Evolutionary conservation across 1,140 invertebrate genomes (phyloP), one percentile per base, ranked within the genome.

Genomic region (Kradibia gibbosae): DNA sequence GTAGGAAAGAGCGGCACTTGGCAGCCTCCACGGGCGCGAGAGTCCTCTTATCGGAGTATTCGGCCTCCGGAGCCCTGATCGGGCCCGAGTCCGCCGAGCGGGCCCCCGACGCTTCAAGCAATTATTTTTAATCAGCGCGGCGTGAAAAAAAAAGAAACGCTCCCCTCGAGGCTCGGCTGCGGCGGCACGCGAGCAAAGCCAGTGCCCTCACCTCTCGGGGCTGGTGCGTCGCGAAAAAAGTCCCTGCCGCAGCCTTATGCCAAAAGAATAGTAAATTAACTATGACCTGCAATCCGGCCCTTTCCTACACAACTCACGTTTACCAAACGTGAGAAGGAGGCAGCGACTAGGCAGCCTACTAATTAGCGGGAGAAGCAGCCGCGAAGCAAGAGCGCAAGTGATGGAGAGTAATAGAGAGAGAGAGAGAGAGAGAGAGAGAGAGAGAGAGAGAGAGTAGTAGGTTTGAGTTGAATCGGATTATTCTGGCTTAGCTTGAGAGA

Each of bases 251-350:
- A 34, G 34, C 74, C n/a, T 34, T 45, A 22, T n/a, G 7, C 4
- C 42, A 15, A 82, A 73, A 82, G 74, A 82, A 74, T 73, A 36
- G 60, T 74, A 57, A 75, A 74, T 78, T 82, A 78, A 65, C 65
- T 74, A 79, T 74, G 77, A 82, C 75, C 75, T 75, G n/a, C 65
- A 82, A 75, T 75, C 55, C 31, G 17, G 34, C 60, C 60, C 39
- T 72, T 72, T 79, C 36, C 10, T 28, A 71, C n/a, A 45, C 25
- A 71, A 39, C 31, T 62, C 39, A 31, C 2, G 3, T 62, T 17
- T 34, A 65, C 13, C 28, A 22, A 65, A 65, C 1, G 31, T 1
- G n/a, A 36, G 15, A 36, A 20, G 4, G 25, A 65, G 31, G 0
- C 1, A 25, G 0, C 3, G 57, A 13, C 17, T 48, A n/a, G n/a